A percentile compares a stretch with the other conserved stretches of the same genome.
phyloP scores from a whole-genome alignment of 2,797 vertebrate genomes.

The Microctenopoma steveboyesi region DNA sequence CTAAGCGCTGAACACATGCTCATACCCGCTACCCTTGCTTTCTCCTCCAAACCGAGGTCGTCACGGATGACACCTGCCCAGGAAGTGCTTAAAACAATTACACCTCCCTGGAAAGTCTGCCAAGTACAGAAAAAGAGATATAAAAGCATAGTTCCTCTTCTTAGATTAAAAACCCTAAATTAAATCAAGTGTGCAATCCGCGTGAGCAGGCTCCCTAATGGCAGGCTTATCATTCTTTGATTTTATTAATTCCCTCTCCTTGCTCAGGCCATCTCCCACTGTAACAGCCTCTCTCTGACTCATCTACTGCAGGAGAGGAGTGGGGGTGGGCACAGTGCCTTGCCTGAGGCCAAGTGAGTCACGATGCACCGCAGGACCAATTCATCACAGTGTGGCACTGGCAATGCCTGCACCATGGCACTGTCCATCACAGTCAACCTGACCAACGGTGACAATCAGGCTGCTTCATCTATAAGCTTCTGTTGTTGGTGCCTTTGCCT shows the following conservation, averaged over 20 bases:
- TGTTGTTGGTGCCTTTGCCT: conserved; percentile 44
- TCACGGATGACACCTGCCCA: conserved; percentile 71
- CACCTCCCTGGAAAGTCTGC: conserved; percentile 59
- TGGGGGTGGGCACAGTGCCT: conserved; percentile 63
- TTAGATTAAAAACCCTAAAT: conserved; percentile 78
- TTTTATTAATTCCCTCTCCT: conserved; percentile 71
- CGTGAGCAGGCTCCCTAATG: conserved; percentile 59
- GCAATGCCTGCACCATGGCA: conserved; percentile 59
- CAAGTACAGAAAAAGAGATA: conserved; percentile 64
- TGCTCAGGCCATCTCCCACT: conserved; percentile 61
- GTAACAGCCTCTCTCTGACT: conserved; percentile 78
- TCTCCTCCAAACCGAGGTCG: conserved; percentile 47
- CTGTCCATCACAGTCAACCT: conserved; percentile 66
- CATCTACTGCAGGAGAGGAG: conserved; percentile 75
- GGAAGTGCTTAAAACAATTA: conserved; percentile 78
- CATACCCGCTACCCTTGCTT: conserved; percentile 41
- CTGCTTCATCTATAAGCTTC: conserved; percentile 39
- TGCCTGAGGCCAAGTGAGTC: conserved; percentile 69
- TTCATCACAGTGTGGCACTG: conserved; percentile 70
- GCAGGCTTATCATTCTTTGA: conserved; percentile 62
- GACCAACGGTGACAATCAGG: conserved; percentile 57
- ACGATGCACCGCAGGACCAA: conserved; percentile 73
- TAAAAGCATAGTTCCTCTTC: conserved; percentile 62
- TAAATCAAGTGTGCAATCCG: conserved; percentile 75
- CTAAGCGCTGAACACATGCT: conserved; percentile 22